A percentile compares a stretch with the other conserved stretches of the same genome.
Conservation (phyloP, 1,140 invertebrate species). For the Limonius californicus region DNA sequence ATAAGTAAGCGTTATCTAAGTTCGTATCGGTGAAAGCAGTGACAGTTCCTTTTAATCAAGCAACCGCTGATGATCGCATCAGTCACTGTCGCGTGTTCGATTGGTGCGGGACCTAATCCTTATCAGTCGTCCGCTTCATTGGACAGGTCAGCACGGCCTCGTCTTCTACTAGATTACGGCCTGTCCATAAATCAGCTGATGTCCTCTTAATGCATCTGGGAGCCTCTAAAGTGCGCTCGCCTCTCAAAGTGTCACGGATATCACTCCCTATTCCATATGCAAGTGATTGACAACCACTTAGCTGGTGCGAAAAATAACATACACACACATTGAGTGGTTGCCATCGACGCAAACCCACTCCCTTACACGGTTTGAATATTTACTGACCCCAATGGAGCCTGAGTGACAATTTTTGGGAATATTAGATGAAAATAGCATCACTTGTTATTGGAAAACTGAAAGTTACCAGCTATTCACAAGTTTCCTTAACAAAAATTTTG, state of each 20-base stretch:
- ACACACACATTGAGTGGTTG: constrained; percentile 6
- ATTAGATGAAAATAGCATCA: too few species aligned
- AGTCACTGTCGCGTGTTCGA: constrained; percentile 41
- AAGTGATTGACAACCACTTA: constrained; percentile 29
- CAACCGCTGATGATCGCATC: constrained; percentile 41
- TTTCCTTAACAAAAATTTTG: too few species aligned
- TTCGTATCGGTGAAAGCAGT: constrained; percentile 21
- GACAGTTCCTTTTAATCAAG: constrained; percentile 43
- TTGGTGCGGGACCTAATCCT: constrained; percentile 36
- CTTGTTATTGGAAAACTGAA: too few species aligned
- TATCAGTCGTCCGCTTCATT: constrained; percentile 40
- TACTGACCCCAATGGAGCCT: constrained; percentile 22
- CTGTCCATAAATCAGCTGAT: constrained; percentile 33
- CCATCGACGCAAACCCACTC: background rate
- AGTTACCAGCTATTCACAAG: too few species aligned
- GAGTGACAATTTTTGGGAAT: too few species aligned
- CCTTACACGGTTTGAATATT: constrained; percentile 23
- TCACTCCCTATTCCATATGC: constrained; percentile 16
- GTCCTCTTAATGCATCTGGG: constrained; percentile 20
- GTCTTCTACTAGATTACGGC: constrained; percentile 32
- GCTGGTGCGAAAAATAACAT: constrained; percentile 21
- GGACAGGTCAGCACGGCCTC: constrained; percentile 39
- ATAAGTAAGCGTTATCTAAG: constrained; percentile 5
- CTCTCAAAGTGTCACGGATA: constrained; percentile 9
- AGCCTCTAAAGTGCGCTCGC: constrained; percentile 16